Base-by-base conservation (phyloP, 2,888 invertebrate genomes). In the Cryptus viduatorius region DNA sequence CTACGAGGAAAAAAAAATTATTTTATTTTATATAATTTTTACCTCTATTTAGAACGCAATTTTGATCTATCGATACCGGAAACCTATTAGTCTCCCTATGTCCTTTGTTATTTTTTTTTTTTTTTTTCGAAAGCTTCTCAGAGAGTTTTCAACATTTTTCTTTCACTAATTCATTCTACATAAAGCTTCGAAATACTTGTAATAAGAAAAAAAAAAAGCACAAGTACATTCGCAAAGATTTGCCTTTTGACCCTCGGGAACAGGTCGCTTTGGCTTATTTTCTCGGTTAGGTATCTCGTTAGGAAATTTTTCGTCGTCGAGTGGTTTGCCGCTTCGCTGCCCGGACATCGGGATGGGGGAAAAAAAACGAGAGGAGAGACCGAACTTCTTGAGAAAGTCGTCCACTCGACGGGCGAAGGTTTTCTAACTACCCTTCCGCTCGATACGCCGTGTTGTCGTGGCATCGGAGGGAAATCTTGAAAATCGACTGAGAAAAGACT, bases 401-500 rank as follows among this genome's bases (percentile, higher is more conserved):
- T 64, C 64, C 46, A 71, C 71, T 71, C 53, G 56, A 71, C 71
- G 56, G 12, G 16, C 56, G 56, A 56, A 10, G 56, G 56, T 56
- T 56, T 48, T 75, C 71, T 61, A 75, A 75, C 75, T 75, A 75
- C 75, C 64, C 61, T 75, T 72, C 37, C 37, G 16, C 42, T n/a
- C 19, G 19, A 50, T 48, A 19, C 75, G 19, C 61, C 37, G 29
- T 29, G 16, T 50, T 44, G 37, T 46, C 76, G 65, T 50, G 72
- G 86, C 86, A 84, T 87, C 81, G 86, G 86, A 88, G 88, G 85
- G 84, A 84, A 90, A 91, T 90, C 88, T 91, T 89, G 88, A 90
- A 90, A 90, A 89, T 89, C 87, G 89, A 90, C 79, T 76, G 64
- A 64, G 53, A 71, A 53, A 79, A 76, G 73, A 29, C 64, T 61